Percentiles rank a stretch among this genome's conserved stretches.
phyloP scores from a whole-genome alignment of 2,888 invertebrate genomes.

The Limnephilus auricula region DNA sequence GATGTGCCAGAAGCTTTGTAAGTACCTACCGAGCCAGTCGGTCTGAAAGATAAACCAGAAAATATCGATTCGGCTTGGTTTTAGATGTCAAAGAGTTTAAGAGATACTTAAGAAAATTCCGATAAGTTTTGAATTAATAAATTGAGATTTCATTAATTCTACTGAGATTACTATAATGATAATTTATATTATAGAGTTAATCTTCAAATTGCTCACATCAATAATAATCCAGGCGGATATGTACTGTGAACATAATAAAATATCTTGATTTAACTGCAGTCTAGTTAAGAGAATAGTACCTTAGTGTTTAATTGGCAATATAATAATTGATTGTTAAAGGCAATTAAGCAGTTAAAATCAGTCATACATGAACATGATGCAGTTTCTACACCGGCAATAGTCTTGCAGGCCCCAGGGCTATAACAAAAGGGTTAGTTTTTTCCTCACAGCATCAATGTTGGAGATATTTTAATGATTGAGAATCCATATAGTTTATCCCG shows the following conservation, averaged over 20 bases:
- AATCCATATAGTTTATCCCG: constrained; percentile 18
- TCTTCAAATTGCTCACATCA: not conserved
- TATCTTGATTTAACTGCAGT: not conserved
- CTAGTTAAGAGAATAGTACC: not conserved
- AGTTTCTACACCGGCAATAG: not conserved
- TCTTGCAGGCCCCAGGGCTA: not conserved
- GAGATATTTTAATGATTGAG: constrained; percentile 43
- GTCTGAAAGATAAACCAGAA: not conserved
- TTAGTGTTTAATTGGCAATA: not conserved
- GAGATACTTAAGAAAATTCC: not conserved
- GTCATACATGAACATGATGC: constrained; percentile 4
- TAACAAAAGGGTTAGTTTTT: not conserved
- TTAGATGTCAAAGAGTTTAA: not conserved
- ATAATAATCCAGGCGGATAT: not conserved
- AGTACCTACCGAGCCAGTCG: not conserved
- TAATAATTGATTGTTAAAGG: not conserved
- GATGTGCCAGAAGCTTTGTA: not conserved
- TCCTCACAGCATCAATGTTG: constrained; percentile 24
- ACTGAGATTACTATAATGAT: not conserved
- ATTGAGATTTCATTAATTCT: not conserved
- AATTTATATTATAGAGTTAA: not conserved
- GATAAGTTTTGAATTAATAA: not conserved
- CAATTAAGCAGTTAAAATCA: constrained; percentile 21
- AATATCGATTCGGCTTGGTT: not conserved
- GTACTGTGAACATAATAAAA: not conserved